Base-by-base conservation (phyloP, 2,888 invertebrate genomes). In the Trachelus iudaicus region DNA sequence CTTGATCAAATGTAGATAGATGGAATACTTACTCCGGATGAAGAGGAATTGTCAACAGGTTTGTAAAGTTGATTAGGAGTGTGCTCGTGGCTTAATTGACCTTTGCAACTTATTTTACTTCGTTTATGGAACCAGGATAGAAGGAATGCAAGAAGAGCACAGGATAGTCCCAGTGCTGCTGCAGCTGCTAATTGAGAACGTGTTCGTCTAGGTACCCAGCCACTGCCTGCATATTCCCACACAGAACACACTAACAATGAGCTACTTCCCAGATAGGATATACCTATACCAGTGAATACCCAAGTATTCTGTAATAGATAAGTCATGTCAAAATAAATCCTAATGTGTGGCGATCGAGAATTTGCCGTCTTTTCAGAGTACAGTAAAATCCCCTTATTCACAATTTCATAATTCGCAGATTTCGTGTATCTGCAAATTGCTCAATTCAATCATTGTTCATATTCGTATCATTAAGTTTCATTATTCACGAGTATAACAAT, bases 271-370 rank as follows among this genome's bases (percentile, higher is more conserved):
- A 95, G 93, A 92, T 95, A 95, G 91, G 95, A 93, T 87, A 95
- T 92, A 92, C 95, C 95, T 92, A 95, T 94, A 92, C 94, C 93
- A 92, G 95, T 93, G 92, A 95, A 95, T 90, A 95, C 94, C 93
- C 95, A 94, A 90, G 95, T 94, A 92, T 95, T 95, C 95, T 95
- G 91, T 13, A 89, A 90, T 76, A 81, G 77, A 79, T 78, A 76
- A 76, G 40, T 30, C 34, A 71, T 71, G 71, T 71, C 9, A 71
- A 12, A 37, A 12, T 34, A 56, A 56, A 56, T 23, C 6, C 9
- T 56, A 23, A 56, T 56, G 23, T 23, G 40, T 15, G 23, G 40
- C 23, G 40, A 56, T 23, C 0, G 6, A 56, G 1, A 40, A 40
- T 40, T 40, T 40, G 40, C 4, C 13, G 4, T 15, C 15, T 40